A percentile compares a stretch with the other conserved stretches of the same genome.
These are phyloP conservation scores for Drosophila acutilabella DNA, from an alignment of 2,888 invertebrate genomes.

Conservation along the genomic window DNA sequence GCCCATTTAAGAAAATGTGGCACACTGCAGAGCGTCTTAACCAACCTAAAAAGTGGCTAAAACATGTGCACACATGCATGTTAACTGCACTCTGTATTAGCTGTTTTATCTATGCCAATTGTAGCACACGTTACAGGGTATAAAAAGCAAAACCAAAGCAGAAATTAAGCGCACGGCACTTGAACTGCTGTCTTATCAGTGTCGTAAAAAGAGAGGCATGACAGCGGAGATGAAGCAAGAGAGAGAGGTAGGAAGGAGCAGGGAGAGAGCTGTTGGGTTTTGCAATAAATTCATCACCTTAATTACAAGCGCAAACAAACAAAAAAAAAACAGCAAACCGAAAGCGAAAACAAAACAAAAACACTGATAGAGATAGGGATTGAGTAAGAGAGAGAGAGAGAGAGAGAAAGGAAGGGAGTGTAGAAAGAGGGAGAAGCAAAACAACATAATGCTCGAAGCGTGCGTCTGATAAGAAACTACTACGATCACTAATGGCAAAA, in stretches of 20 bases:
- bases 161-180: slow-evolving; percentile 53
- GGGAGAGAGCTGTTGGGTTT: neutral
- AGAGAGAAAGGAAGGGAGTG: neutral
- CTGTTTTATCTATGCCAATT: neutral
- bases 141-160: slow-evolving; percentile 46
- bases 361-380: slow-evolving; percentile 13
- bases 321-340: slow-evolving; percentile 15
- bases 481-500: slow-evolving; percentile 68
- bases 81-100: neutral
- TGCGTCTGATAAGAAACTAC: slow-evolving; percentile 68
- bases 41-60: neutral
- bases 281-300: slow-evolving; percentile 76
- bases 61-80: neutral
- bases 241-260: neutral
- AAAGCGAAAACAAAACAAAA: slow-evolving; percentile 36
- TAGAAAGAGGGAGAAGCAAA: slow-evolving; percentile 8
- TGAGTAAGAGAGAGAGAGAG: neutral
- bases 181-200: slow-evolving; percentile 55
- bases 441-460: slow-evolving; percentile 59
- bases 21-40: neutral
- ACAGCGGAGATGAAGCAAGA: neutral
- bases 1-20: too few species aligned
- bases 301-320: slow-evolving; percentile 69
- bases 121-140: slow-evolving; percentile 27
- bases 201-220: slow-evolving; percentile 21